Evolutionary conservation across 35 echinoderm and acorn worm species (phyloP).

Genomic region (Apostichopus parvimensis): DNA sequence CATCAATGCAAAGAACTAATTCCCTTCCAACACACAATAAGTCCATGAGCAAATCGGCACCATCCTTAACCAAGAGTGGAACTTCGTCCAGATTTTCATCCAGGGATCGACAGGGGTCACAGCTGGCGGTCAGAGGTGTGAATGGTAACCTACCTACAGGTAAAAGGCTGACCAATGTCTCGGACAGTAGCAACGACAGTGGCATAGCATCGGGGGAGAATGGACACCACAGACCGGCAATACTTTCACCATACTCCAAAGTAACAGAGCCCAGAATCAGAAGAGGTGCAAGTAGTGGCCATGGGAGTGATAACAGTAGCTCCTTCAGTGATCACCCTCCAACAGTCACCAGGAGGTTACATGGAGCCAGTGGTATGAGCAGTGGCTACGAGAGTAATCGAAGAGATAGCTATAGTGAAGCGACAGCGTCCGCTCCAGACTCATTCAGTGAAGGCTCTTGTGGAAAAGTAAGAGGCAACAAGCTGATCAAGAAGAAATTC

Average conservation of each 20-base stretch:
- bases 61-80: slow-evolving; percentile 57
- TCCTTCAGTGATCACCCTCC: slow-evolving; percentile 83
- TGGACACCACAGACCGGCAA: slow-evolving; percentile 63
- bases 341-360: slow-evolving; percentile 46
- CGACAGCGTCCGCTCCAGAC: slow-evolving; percentile 84
- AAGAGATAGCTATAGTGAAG: slow-evolving; percentile 89
- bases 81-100: slow-evolving; percentile 37
- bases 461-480: slow-evolving; percentile 81
- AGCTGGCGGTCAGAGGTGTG: slow-evolving; percentile 39
- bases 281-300: slow-evolving; percentile 87
- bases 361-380: slow-evolving; percentile 83
- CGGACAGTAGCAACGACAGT: slow-evolving; percentile 97
- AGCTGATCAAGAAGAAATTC: slow-evolving; percentile 87
- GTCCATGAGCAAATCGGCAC: slow-evolving; percentile 86
- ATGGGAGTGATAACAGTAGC: slow-evolving; percentile 98
- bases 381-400: slow-evolving; percentile 99
- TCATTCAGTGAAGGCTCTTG: slow-evolving; percentile 90
- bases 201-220: slow-evolving; percentile 95
- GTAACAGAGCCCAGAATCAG: slow-evolving; percentile 83
- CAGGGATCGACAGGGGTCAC: slow-evolving; percentile 34
- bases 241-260: slow-evolving; percentile 96
- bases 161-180: slow-evolving; percentile 84
- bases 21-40: slow-evolving; percentile 71
- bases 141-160: slow-evolving; percentile 57
- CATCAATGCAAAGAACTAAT: slow-evolving; percentile 60